These are phyloP conservation scores for Acheta domesticus DNA, from an alignment of 2,888 invertebrate species.

Conservation along the genomic window DNA sequence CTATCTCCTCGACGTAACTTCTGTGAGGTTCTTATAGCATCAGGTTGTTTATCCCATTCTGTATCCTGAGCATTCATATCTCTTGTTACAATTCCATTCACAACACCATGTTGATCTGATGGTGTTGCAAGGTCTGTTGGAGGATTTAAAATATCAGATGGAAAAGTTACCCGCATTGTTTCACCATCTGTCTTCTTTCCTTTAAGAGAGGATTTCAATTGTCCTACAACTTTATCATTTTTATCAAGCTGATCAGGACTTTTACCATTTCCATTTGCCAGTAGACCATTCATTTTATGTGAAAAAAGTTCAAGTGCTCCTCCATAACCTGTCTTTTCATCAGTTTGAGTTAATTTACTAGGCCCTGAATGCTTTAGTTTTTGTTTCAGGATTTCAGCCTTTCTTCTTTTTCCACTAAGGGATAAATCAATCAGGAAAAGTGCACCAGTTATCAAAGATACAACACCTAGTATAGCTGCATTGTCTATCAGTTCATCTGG, in stretches of 20 bases:
- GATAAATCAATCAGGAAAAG: constrained; percentile 61
- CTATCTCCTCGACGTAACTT: neutral
- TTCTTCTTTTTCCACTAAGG: neutral
- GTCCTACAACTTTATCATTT: neutral
- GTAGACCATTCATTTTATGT: neutral
- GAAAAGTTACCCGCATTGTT: neutral
- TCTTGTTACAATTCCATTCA: constrained; percentile 18
- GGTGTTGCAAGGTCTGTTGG: neutral
- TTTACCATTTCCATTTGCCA: constrained; percentile 6
- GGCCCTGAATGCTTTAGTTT: neutral
- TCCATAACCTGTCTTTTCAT: neutral
- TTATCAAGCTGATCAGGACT: neutral
- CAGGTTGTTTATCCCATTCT: constrained; percentile 24
- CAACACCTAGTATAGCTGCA: constrained; percentile 65
- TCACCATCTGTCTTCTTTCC: neutral
- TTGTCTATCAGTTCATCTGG: constrained; percentile 65
- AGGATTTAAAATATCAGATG: neutral
- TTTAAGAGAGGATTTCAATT: neutral
- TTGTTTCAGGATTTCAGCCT: neutral
- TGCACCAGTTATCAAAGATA: constrained; percentile 64
- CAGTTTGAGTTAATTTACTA: neutral
- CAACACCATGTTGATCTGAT: neutral
- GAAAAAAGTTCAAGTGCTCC: neutral
- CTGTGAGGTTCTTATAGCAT: constrained; percentile 19
- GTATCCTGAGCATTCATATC: neutral